phyloP scores from a whole-genome alignment of 2,797 vertebrate genomes.

The Octomys mimax region DNA sequence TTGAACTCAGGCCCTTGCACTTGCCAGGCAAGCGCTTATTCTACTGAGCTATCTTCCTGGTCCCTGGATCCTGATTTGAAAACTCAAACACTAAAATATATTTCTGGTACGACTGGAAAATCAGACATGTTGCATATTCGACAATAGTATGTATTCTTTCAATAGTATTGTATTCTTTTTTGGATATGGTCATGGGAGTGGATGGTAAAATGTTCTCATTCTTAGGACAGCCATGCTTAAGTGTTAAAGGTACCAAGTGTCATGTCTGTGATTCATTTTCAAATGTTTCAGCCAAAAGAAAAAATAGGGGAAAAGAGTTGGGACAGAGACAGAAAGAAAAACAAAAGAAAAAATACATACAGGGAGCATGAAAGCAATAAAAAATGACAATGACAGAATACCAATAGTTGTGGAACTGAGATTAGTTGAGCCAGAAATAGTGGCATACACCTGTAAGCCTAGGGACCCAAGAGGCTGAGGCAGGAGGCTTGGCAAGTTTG shows the following conservation, averaged over 20 bases:
- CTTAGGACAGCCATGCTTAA: not conserved
- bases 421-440: not conserved
- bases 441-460: not conserved
- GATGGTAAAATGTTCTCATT: not conserved
- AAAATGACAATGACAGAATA: not conserved
- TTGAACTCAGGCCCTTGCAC: too few species aligned
- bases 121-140: not conserved
- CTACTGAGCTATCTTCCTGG: too few species aligned
- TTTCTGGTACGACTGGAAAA: not conserved
- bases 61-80: not conserved
- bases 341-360: not conserved
- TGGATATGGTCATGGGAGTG: not conserved
- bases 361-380: not conserved
- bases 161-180: not conserved
- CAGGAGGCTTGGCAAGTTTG: not conserved
- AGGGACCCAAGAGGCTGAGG: not conserved
- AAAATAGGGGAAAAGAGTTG: accelerated
- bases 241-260: not conserved
- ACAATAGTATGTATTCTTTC: not conserved
- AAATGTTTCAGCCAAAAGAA: not conserved
- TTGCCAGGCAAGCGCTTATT: too few species aligned
- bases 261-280: constrained; percentile 49
- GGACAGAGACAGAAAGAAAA: not conserved
- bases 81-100: not conserved
- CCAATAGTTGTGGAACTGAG: not conserved